Base-by-base conservation (phyloP, 2,113 vertebrate species). In the Tachycineta bicolor region DNA sequence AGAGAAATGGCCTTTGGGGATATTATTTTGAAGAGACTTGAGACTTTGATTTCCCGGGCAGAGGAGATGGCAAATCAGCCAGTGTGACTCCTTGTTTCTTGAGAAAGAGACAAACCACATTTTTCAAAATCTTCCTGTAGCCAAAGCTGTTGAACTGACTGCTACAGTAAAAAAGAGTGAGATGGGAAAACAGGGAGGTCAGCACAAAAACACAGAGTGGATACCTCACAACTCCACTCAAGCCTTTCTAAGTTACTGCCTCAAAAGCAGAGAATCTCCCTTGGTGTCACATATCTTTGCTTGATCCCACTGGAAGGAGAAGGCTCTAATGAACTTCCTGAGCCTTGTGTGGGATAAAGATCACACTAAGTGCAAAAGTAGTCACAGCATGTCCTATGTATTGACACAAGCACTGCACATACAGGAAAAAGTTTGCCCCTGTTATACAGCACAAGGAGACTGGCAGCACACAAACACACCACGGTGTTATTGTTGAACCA, bases 1-100 rank as follows among this genome's bases (percentile, higher is more conserved):
- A 93, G 83, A 83, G 65, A 94, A 94, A 92, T 75, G 86, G 94
- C 96, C 90, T 96, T 92, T 79, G 92, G 92, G 96, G 83, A 96
- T 92, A 84, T 78, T 68, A 87, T 94, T 96, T 92, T 96, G 92
- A 96, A 83, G 87, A 88, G 73, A 68, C 79, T 96, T 69, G n/a
- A 91, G 55, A 90, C 85, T 95, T 89, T 90, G 90, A 96, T 94
- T 96, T 96, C 85, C 85, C 92, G 90, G 85, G 92, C 90, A 95
- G 68, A 90, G 33, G 41, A 92, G 69, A 81, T 75, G 88, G 93
- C 86, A 90, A 81, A 94, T 92, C 76, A 93, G 64, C 52, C 80
- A 89, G 0, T 67, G 65, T 75, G 76, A 92, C 88, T 96, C 60
- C 83, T 83, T 2, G 0, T 55, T 60, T 89, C 93, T 95, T 94